Evolutionary conservation across 1,140 invertebrate species (phyloP), one percentile per base, ranked within the genome.

Genomic region (Drosophila ercepeae): DNA sequence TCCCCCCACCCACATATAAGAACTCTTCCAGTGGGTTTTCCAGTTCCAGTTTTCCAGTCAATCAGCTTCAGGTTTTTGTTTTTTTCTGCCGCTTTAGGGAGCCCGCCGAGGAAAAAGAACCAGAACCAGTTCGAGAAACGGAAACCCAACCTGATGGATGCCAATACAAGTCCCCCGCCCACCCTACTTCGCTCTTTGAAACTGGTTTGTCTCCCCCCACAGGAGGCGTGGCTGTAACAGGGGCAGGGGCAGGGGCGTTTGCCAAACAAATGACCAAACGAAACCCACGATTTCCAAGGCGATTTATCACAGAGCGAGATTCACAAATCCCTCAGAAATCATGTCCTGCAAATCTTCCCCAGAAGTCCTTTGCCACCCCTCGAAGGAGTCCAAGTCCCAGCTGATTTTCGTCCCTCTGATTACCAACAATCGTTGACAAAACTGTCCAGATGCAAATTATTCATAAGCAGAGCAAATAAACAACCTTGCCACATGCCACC

Each of bases 101-200:
- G 52, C 21, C 21, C 16, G n/a, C 4, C 11, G 11, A 36, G 4
- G 29, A 32, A 11, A 7, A 36, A 36, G 11, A 9, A 16, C 1
- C 52, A 14, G 51, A 63, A 42, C 39, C 39, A 42, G 39, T 42
- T 18, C 1, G 39, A 7, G 58, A 39, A 63, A 21, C 60, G 60
- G 60, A 64, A 64, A 64, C 60, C 57, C 57, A 64, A 64, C 60
- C 57, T 61, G 57, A 64, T 64, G 29, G 60, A 64, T 61, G 57
- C 60, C 57, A 49, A 61, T 60, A 58, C 42, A 29, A 41, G 27
- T 1, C 29, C 21, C 21, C 21, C 21, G 21, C 21, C 21, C 27
- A 25, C 11, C 3, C 11, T 13, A 53, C 29, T n/a, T 27, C 27
- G 6, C 9, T 32, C 29, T 32, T 4, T 11, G 11, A 58, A 63